A percentile compares a stretch with the other conserved stretches of the same genome.
Evolutionary conservation across 2,797 vertebrate species (phyloP).

Genomic region (Amphiprion clarkii): DNA sequence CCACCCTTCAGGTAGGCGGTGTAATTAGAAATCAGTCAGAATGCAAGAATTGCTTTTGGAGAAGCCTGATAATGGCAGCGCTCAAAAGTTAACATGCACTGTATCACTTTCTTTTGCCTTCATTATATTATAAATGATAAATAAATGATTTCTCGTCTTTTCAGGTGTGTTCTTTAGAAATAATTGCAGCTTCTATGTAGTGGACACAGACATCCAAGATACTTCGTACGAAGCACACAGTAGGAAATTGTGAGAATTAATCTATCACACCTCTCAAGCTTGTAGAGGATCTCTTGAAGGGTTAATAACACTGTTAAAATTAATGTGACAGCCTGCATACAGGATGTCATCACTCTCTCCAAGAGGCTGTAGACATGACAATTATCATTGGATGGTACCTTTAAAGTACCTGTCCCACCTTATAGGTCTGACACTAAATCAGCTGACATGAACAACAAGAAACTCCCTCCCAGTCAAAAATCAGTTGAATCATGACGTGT

Average conservation of each 20-base stretch:
- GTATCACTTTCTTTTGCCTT: slow-evolving; percentile 13
- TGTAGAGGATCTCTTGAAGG: slow-evolving; percentile 41
- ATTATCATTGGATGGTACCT: slow-evolving; percentile 57
- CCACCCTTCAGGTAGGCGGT: slow-evolving; percentile 59
- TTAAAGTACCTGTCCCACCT: slow-evolving; percentile 56
- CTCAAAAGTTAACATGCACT: slow-evolving; percentile 33
- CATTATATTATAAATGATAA: background rate
- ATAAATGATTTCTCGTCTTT: background rate
- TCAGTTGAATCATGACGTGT: slow-evolving; percentile 60
- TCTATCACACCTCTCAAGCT: slow-evolving; percentile 48
- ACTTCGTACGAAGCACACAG: slow-evolving; percentile 27
- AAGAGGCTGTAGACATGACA: slow-evolving; percentile 46
- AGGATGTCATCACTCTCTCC: slow-evolving; percentile 60
- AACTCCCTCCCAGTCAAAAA: slow-evolving; percentile 63
- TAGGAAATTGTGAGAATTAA: slow-evolving; percentile 44
- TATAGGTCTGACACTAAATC: slow-evolving; percentile 60
- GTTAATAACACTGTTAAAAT: slow-evolving; percentile 63
- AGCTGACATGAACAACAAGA: slow-evolving; percentile 45
- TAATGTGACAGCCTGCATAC: slow-evolving; percentile 63
- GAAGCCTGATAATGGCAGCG: slow-evolving; percentile 38
- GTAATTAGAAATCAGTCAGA: slow-evolving; percentile 79
- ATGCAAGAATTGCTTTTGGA: slow-evolving; percentile 53
- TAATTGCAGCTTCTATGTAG: background rate
- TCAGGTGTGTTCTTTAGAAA: background rate
- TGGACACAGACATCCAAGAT: background rate